A percentile compares a stretch with the other conserved stretches of the same genome.
These are phyloP conservation scores for Lamprotornis superbus DNA, from an alignment of 2,113 vertebrate species.

Conservation along the genomic window DNA sequence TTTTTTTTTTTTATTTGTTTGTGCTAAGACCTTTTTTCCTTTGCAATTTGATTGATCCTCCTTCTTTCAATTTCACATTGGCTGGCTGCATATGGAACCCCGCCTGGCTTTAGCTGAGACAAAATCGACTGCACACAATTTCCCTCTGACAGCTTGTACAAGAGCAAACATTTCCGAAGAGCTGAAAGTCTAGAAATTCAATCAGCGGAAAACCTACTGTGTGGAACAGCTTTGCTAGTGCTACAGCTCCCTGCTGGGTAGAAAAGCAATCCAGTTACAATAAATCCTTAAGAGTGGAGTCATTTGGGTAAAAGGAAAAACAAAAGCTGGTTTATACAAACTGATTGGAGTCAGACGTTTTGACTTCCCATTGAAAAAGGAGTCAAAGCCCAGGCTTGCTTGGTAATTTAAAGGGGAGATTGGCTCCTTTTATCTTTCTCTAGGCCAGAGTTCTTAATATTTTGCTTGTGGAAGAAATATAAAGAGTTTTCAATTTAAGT, in stretches of 20 bases:
- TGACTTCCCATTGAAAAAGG: slow-evolving; percentile 68
- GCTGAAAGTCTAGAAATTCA: slow-evolving; percentile 72
- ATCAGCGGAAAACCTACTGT: slow-evolving; percentile 70
- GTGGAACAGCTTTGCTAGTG: slow-evolving; percentile 69
- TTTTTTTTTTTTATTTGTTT: neutral
- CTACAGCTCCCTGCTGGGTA: slow-evolving; percentile 70
- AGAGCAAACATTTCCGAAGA: slow-evolving; percentile 74
- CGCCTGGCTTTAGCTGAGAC: slow-evolving; percentile 45
- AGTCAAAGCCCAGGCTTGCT: slow-evolving; percentile 50
- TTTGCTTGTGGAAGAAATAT: slow-evolving; percentile 41
- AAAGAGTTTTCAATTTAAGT: slow-evolving; percentile 34
- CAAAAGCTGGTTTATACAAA: slow-evolving; percentile 73
- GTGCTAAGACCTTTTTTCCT: neutral
- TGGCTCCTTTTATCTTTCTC: slow-evolving; percentile 64
- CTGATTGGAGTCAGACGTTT: slow-evolving; percentile 71
- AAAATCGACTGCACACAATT: slow-evolving; percentile 63
- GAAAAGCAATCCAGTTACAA: slow-evolving; percentile 75
- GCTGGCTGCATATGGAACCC: slow-evolving; percentile 57
- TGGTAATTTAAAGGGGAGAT: slow-evolving; percentile 63
- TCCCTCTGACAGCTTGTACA: slow-evolving; percentile 69
- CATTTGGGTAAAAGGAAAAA: slow-evolving; percentile 74
- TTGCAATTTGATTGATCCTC: slow-evolving; percentile 52
- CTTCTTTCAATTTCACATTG: slow-evolving; percentile 40
- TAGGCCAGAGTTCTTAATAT: slow-evolving; percentile 34
- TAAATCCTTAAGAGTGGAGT: slow-evolving; percentile 74